phyloP scores from a whole-genome alignment of 2,113 vertebrate genomes.

The Cephalophus harveyi region DNA sequence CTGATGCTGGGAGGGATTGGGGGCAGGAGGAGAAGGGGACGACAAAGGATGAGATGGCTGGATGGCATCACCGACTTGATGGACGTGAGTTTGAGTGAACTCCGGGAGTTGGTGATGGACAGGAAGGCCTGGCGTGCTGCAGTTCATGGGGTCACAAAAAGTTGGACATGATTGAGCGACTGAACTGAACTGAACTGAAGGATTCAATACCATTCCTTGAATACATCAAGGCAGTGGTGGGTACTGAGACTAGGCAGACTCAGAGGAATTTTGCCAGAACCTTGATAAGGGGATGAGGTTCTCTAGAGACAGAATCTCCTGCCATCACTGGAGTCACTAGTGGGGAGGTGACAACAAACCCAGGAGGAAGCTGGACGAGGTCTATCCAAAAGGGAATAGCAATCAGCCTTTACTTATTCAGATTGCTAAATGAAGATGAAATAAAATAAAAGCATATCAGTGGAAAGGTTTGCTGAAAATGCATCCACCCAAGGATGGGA shows the following conservation, averaged over 20 bases:
- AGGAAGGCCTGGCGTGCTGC: too few relatives aligned
- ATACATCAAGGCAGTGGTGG: not conserved
- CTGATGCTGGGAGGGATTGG: too few relatives aligned
- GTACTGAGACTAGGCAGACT: not conserved
- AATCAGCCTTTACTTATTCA: not conserved
- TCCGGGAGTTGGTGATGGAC: too few relatives aligned
- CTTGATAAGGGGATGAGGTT: too few relatives aligned
- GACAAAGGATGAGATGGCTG: too few relatives aligned
- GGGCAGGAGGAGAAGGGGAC: too few relatives aligned
- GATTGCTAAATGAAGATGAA: not conserved
- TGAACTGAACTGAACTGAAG: too few relatives aligned
- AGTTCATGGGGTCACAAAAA: too few relatives aligned
- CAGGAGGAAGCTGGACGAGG: not conserved
- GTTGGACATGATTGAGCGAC: fast-evolving
- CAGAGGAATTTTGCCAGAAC: not conserved
- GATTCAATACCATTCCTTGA: not conserved
- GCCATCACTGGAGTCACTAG: not conserved
- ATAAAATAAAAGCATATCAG: not conserved
- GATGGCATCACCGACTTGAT: too few relatives aligned
- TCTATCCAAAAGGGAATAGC: not conserved
- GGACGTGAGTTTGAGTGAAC: too few relatives aligned
- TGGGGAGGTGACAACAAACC: not conserved
- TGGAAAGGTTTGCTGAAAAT: not conserved
- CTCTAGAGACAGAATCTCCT: not conserved
- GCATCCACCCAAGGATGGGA: not conserved